Conservation (phyloP, 2,888 invertebrate genomes). For the Caenorhabditis auriculariae region DNA sequence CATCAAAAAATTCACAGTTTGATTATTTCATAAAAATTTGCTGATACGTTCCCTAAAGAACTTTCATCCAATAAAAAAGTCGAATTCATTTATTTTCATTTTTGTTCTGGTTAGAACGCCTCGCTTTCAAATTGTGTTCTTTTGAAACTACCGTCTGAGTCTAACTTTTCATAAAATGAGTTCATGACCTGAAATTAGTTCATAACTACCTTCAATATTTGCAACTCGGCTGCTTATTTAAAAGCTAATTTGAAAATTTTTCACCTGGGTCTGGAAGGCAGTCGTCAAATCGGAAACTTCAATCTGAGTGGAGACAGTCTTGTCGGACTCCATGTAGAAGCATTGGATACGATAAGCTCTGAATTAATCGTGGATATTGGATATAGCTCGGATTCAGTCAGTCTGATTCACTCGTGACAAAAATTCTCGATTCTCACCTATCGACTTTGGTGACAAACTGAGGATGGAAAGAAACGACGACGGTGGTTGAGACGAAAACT, state of each 20-base stretch:
- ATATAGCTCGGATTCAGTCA: background rate
- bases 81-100: no score
- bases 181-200: no score
- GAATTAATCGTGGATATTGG: conserved; percentile 1
- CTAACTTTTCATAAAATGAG: no score
- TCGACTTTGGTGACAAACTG: conserved; percentile 61
- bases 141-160: no score
- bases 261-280: conserved; percentile 61
- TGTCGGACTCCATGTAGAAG: conserved; percentile 64
- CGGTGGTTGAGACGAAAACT: conserved; percentile 61
- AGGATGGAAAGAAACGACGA: conserved; percentile 64
- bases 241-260: background rate
- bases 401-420: background rate
- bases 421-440: conserved; percentile 15
- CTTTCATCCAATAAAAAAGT: no score
- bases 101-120: no score
- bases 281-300: conserved; percentile 63
- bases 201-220: no score
- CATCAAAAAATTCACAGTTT: no score
- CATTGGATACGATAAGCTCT: conserved; percentile 63
- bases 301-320: conserved; percentile 60
- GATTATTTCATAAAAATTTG: no score
- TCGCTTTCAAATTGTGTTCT: no score
- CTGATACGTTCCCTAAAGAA: no score
- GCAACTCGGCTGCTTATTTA: no score